Evolutionary conservation across 1,140 invertebrate genomes (phyloP).

Genomic region (Leptinotarsa undecemlineata): DNA sequence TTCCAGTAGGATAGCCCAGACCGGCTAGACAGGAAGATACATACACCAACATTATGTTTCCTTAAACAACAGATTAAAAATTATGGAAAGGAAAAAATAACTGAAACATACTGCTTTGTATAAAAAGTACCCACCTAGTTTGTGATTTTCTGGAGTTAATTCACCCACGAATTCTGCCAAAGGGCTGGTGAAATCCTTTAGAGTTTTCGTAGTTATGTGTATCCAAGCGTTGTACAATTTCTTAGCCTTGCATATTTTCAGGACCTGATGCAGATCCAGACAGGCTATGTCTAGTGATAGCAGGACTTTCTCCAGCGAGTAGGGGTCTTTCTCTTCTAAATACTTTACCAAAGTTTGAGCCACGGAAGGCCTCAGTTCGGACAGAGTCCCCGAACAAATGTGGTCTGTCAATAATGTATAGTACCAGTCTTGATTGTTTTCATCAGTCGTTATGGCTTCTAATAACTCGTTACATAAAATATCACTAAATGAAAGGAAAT

Average conservation of each 20-base stretch:
- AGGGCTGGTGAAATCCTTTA: conserved; percentile 82
- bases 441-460: conserved; percentile 54
- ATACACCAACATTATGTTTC: conserved; percentile 91
- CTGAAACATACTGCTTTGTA: neutral
- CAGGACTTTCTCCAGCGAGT: conserved; percentile 78
- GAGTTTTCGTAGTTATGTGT: conserved; percentile 84
- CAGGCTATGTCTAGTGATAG: conserved; percentile 81
- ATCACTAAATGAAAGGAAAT: conserved; percentile 44
- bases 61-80: conserved; percentile 57
- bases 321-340: conserved; percentile 62
- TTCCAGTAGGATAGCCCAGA: conserved; percentile 84
- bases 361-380: conserved; percentile 63
- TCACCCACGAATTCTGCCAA: conserved; percentile 76
- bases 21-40: conserved; percentile 92
- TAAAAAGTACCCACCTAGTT: conserved; percentile 9
- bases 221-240: conserved; percentile 86
- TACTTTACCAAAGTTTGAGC: conserved; percentile 70
- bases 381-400: conserved; percentile 55
- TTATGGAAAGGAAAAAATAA: neutral
- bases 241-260: conserved; percentile 78
- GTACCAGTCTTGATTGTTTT: conserved; percentile 53
- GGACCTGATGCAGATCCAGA: conserved; percentile 85
- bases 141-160: conserved; percentile 57
- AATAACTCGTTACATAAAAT: conserved; percentile 59
- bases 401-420: conserved; percentile 58